These are phyloP conservation scores for Melitaea athalia DNA, from an alignment of 2,888 invertebrate genomes.

Conservation along the genomic window DNA sequence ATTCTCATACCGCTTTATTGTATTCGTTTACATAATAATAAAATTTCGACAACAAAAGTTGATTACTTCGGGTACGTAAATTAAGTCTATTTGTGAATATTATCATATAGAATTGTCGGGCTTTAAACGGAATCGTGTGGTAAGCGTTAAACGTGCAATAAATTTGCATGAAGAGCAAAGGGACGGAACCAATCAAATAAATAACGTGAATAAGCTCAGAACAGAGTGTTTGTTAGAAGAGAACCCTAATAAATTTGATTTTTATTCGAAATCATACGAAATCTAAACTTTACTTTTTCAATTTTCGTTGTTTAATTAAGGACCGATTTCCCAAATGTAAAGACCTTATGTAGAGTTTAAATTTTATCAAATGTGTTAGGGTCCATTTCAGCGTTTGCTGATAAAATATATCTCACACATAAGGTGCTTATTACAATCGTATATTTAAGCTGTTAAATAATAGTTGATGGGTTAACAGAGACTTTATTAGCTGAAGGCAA, in stretches of 20 bases:
- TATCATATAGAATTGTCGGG: constrained; percentile 9
- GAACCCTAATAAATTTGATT: constrained; percentile 9
- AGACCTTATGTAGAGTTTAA: no score
- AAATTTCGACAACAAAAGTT: constrained; percentile 6
- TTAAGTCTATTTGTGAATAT: constrained; percentile 9
- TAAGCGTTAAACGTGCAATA: constrained; percentile 16
- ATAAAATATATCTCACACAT: no score
- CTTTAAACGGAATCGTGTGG: constrained; percentile 8
- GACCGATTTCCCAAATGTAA: background rate
- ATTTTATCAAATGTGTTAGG: no score
- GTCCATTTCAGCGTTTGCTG: no score
- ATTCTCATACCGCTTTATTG: background rate
- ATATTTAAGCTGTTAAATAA: no score
- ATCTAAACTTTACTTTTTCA: background rate
- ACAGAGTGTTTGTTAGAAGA: constrained; percentile 3
- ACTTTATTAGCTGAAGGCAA: no score
- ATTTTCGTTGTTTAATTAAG: background rate
- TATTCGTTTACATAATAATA: background rate
- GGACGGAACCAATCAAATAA: constrained; percentile 24
- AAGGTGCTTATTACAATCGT: no score
- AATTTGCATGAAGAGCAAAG: constrained; percentile 18
- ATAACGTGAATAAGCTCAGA: constrained; percentile 14
- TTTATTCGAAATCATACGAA: background rate
- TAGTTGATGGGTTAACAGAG: no score
- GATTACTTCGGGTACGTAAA: constrained; percentile 3